Evolutionary conservation across 2,113 vertebrate species (phyloP).

Genomic region (Caloenas nicobarica): DNA sequence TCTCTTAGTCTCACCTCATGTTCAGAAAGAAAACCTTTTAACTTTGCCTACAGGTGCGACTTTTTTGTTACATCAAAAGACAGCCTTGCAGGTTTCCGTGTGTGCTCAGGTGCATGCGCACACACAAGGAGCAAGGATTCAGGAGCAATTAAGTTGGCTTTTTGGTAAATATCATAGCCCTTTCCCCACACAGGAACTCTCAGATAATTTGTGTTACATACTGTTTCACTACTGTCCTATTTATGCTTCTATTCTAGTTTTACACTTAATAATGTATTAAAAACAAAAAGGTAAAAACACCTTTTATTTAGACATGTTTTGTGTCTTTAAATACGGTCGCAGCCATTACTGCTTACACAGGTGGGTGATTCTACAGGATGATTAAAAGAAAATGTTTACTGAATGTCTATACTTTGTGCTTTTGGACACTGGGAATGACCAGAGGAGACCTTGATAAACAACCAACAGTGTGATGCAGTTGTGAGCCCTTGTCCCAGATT

Average conservation of each 20-base stretch:
- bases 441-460: too few species aligned
- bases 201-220: not conserved
- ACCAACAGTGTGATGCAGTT: too few species aligned
- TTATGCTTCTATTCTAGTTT: not conserved
- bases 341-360: not conserved
- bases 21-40: not conserved
- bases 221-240: not conserved
- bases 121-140: not conserved
- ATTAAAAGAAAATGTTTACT: fast-evolving
- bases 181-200: not conserved
- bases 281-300: not conserved
- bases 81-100: not conserved
- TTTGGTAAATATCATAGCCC: not conserved
- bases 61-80: not conserved
- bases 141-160: too few species aligned
- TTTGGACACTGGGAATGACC: not conserved
- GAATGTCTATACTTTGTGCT: not conserved
- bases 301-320: not conserved
- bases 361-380: not conserved
- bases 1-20: not conserved
- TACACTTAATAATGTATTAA: not conserved
- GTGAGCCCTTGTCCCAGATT: not conserved
- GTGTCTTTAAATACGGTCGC: not conserved
- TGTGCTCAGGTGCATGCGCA: fast-evolving
- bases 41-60: not conserved